Evolutionary conservation across 2,888 invertebrate genomes (phyloP), one percentile per base, ranked within the genome.

Genomic region (Magallana nippona): DNA sequence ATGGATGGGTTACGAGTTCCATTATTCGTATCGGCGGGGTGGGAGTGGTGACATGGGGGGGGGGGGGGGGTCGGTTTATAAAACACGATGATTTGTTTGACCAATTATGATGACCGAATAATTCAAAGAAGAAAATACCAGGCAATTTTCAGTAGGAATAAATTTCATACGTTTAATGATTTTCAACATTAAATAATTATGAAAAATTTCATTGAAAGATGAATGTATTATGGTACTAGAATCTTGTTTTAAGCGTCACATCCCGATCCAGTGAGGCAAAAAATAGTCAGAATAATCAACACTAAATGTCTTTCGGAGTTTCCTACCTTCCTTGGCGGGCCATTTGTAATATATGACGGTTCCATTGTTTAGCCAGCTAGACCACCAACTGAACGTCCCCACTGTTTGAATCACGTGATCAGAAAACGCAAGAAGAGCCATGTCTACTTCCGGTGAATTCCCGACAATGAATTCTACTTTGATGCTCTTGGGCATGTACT

Each of bases 341-440:
- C 88, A 83, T 83, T 88, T 87, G 55, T 84, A 89, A 82, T 89
- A 90, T 8, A 88, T 84, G 0, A 86, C 86, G 15, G 83, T 87
- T 2, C 90, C 90, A 13, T 86, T 87, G 17, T 86, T 86, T 58
- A 90, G 83, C 86, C 86, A 90, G 1, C 86, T 88, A 11, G 87
- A 86, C 90, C 90, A 90, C 90, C 90, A 91, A 58, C 90, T 85
- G 81, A 88, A 91, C 1, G 90, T 88, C 0, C 91, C 91, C 2
- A 90, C 89, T 1, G 89, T 88, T 62, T 86, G 89, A 10, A 91
- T 90, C 11, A 87, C 86, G 82, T 91, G 91, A 78, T 90, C 87
- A 84, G 89, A 89, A 62, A 86, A 81, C 15, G 89, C 78, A 10
- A 91, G 83, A n/a, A 90, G 27, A 0, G 90, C 89, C 44, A 91